Percentiles rank a stretch among this genome's conserved stretches.
Conservation (phyloP, 2,797 vertebrate species). For the Sebastes minor region DNA sequence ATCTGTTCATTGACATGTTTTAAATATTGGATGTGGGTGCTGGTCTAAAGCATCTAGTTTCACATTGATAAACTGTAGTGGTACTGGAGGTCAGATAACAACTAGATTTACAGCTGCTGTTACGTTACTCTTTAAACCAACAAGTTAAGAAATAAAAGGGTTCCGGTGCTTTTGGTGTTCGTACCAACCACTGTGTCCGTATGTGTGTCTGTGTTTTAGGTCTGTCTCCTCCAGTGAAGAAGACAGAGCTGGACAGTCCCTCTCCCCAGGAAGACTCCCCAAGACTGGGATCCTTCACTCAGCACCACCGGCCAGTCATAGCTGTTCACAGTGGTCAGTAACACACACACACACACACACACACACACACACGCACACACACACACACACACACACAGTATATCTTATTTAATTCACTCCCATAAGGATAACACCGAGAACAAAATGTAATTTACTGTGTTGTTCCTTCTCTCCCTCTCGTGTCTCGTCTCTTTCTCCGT, state of each 20-base stretch:
- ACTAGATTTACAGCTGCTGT: too few species aligned
- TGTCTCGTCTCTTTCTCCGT: background rate
- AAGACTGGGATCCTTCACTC: constrained; percentile 93
- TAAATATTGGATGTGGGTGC: too few species aligned
- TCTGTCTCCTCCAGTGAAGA: constrained; percentile 95
- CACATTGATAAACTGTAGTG: background rate
- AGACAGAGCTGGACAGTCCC: constrained; percentile 95
- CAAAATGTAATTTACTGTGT: background rate
- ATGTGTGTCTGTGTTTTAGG: constrained; percentile 73
- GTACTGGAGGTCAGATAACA: too few species aligned
- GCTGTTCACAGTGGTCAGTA: constrained; percentile 95
- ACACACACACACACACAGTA: background rate
- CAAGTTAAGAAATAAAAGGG: background rate
- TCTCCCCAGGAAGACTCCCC: constrained; percentile 95
- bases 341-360: background rate
- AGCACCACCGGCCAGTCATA: constrained; percentile 98
- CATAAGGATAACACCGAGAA: background rate
- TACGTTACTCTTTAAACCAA: background rate
- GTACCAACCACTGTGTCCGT: background rate
- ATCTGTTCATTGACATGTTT: background rate
- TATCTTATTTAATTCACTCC: background rate
- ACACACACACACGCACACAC: background rate
- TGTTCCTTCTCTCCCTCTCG: background rate
- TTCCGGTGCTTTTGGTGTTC: background rate
- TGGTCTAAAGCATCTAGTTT: background rate